Evolutionary conservation across 64 coral and sea anemone genomes (phyloP).

Genomic region (Stichodactyla helianthus): DNA sequence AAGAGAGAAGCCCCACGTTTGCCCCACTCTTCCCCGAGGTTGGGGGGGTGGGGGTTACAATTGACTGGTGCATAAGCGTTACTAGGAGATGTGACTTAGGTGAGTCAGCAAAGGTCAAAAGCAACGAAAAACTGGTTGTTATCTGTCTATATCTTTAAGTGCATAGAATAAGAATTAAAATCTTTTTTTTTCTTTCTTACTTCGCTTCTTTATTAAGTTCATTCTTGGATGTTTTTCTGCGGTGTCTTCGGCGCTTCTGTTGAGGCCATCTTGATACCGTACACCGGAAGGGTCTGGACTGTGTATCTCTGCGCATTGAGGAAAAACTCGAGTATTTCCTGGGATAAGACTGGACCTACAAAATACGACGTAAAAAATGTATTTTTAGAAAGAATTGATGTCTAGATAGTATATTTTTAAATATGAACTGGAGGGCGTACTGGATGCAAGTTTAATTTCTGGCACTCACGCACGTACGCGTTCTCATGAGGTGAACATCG

Average conservation of each 20-base stretch:
- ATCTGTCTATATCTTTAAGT: no score
- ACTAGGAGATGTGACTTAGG: background rate
- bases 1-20: no score
- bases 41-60: no score
- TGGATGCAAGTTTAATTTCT: no score
- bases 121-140: no score
- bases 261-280: slow-evolving; percentile 54
- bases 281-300: background rate
- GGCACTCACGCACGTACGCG: no score
- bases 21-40: no score
- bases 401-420: no score
- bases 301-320: slow-evolving; percentile 12
- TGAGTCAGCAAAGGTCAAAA: background rate
- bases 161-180: no score
- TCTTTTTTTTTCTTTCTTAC: background rate
- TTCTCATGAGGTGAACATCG: no score
- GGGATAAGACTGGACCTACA: background rate
- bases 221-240: slow-evolving; percentile 6
- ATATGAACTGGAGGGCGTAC: no score
- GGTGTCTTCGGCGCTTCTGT: slow-evolving; percentile 27
- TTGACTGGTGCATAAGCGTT: no score
- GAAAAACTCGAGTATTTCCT: background rate
- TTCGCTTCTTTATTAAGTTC: background rate
- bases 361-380: background rate
- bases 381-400: background rate